phyloP scores from a whole-genome alignment of 2,888 invertebrate genomes.

The Alcis repandata region DNA sequence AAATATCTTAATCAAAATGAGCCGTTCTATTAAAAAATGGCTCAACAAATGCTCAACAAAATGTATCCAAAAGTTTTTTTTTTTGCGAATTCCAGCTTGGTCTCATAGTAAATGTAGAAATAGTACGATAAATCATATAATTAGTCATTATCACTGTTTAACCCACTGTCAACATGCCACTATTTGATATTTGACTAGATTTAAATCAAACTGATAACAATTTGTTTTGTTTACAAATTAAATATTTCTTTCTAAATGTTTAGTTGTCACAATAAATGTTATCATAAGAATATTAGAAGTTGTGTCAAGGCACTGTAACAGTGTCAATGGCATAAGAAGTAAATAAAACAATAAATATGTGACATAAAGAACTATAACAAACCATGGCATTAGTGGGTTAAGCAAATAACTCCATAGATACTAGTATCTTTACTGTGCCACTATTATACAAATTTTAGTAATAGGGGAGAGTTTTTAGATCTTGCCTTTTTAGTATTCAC shows the following conservation, averaged over 20 bases:
- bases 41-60: no score
- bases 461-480: no score
- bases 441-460: not conserved
- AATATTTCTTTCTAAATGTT: not conserved
- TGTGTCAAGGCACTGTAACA: constrained; percentile 22
- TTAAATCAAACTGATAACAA: not conserved
- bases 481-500: no score
- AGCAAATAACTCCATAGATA: not conserved
- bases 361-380: not conserved
- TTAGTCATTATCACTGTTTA: no score
- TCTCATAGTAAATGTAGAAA: no score
- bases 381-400: constrained; percentile 1
- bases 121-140: no score
- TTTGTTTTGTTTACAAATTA: not conserved
- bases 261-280: not conserved
- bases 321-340: constrained; percentile 22
- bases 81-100: no score
- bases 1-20: no score
- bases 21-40: no score
- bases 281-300: constrained; percentile 13
- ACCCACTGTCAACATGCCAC: not conserved
- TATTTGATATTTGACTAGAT: no score
- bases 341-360: not conserved
- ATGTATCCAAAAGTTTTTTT: no score
- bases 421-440: not conserved